These are phyloP conservation scores for Epinotia nisella DNA, from an alignment of 2,888 invertebrate genomes.

Conservation along the genomic window DNA sequence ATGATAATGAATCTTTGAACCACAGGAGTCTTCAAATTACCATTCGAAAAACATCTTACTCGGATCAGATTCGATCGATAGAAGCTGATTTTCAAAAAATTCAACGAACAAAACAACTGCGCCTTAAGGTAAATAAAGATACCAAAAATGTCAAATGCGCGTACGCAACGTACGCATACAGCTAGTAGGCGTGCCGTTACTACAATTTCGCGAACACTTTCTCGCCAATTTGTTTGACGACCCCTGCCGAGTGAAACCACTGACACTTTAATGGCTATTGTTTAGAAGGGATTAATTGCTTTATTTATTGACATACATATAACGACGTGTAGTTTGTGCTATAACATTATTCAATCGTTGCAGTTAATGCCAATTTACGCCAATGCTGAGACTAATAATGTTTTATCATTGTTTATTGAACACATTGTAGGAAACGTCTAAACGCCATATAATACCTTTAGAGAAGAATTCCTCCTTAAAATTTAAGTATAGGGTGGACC, in stretches of 20 bases:
- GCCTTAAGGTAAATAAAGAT: constrained; percentile 46
- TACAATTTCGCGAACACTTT: constrained; percentile 46
- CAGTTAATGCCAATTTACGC: too few relatives aligned
- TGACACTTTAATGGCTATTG: constrained; percentile 27
- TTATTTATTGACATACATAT: constrained; percentile 7
- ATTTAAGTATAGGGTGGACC: too few relatives aligned
- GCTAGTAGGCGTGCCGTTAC: constrained; percentile 32
- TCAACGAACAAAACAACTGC: constrained; percentile 13
- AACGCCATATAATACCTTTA: too few relatives aligned
- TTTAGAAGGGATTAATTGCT: background rate
- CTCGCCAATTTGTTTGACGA: constrained; percentile 44
- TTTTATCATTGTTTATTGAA: too few relatives aligned
- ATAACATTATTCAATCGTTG: background rate
- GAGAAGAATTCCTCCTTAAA: too few relatives aligned
- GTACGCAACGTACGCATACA: background rate
- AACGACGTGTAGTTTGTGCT: background rate
- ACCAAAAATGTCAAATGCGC: constrained; percentile 44
- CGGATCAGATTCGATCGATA: background rate
- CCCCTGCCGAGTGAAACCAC: constrained; percentile 30
- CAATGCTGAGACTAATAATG: too few relatives aligned
- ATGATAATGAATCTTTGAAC: too few relatives aligned
- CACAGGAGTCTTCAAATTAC: too few relatives aligned
- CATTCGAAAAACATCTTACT: too few relatives aligned
- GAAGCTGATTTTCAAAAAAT: background rate
- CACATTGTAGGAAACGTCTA: too few relatives aligned